These are phyloP conservation scores for Hyperoplus lanceolatus DNA, from an alignment of 2,797 vertebrate genomes.

Conservation along the genomic window DNA sequence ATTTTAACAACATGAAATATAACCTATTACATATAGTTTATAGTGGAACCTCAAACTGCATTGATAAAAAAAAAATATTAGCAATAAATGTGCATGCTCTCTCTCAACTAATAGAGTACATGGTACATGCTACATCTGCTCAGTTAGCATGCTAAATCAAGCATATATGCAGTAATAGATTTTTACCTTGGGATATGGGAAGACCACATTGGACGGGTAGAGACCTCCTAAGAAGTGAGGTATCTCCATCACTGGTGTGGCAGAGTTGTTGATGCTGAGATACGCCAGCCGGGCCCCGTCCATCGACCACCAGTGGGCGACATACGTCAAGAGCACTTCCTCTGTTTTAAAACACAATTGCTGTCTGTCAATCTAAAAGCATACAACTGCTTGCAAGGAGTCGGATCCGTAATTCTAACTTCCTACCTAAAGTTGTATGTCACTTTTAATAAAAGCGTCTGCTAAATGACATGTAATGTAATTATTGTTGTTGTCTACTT, in stretches of 20 bases:
- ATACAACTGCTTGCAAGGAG: not conserved
- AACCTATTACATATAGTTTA: too few relatives aligned
- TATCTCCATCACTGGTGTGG: conserved; percentile 89
- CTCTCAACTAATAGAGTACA: not conserved
- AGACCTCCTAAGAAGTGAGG: conserved; percentile 87
- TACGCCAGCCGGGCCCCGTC: conserved; percentile 88
- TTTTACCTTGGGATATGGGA: conserved; percentile 89
- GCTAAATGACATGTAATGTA: not conserved
- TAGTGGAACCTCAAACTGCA: too few relatives aligned
- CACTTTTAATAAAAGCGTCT: too few relatives aligned
- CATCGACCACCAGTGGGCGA: conserved; percentile 88
- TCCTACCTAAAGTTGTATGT: too few relatives aligned
- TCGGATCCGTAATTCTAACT: too few relatives aligned
- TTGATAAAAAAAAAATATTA: too few relatives aligned
- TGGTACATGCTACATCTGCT: not conserved
- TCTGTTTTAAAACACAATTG: conserved; percentile 76
- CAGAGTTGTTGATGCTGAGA: conserved; percentile 88
- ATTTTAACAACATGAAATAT: not conserved
- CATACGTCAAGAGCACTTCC: conserved; percentile 85
- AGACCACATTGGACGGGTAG: conserved; percentile 86
- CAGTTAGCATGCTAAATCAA: not conserved
- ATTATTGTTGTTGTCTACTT: not conserved
- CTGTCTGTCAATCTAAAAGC: not conserved
- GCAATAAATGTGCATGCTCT: not conserved
- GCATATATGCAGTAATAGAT: not conserved